These are phyloP conservation scores for Stegophylla sp. DNA, from an alignment of 2,888 invertebrate genomes.

Conservation along the genomic window DNA sequence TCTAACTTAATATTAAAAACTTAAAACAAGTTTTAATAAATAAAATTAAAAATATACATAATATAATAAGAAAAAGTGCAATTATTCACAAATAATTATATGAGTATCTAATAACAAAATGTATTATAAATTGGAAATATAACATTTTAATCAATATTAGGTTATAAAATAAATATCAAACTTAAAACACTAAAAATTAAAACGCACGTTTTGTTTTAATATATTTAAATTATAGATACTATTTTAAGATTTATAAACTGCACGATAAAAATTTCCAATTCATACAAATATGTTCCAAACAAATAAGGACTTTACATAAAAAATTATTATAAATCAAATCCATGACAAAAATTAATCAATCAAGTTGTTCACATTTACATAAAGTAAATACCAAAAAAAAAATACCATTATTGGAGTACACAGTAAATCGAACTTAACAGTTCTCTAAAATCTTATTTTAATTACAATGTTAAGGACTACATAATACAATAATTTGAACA, in stretches of 20 bases:
- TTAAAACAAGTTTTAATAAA: slow-evolving; percentile 19
- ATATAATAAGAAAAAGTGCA: slow-evolving; percentile 42
- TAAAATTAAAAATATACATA: slow-evolving; percentile 18
- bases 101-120: slow-evolving; percentile 38
- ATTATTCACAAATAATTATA: slow-evolving; percentile 39
- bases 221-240: slow-evolving; percentile 8
- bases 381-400: neutral
- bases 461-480: too few relatives aligned
- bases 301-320: neutral
- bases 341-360: neutral
- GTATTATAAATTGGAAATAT: slow-evolving; percentile 22
- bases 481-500: neutral
- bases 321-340: slow-evolving; percentile 25
- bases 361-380: neutral
- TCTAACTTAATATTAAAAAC: slow-evolving; percentile 20
- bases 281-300: slow-evolving; percentile 18
- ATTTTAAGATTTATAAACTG: neutral
- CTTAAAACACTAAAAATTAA: slow-evolving; percentile 1
- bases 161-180: slow-evolving; percentile 5
- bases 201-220: slow-evolving; percentile 2
- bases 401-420: neutral
- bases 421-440: neutral
- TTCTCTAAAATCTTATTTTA: neutral
- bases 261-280: neutral
- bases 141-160: slow-evolving; percentile 18